Conservation (phyloP, 1,140 invertebrate genomes). For the Atta colombica region DNA sequence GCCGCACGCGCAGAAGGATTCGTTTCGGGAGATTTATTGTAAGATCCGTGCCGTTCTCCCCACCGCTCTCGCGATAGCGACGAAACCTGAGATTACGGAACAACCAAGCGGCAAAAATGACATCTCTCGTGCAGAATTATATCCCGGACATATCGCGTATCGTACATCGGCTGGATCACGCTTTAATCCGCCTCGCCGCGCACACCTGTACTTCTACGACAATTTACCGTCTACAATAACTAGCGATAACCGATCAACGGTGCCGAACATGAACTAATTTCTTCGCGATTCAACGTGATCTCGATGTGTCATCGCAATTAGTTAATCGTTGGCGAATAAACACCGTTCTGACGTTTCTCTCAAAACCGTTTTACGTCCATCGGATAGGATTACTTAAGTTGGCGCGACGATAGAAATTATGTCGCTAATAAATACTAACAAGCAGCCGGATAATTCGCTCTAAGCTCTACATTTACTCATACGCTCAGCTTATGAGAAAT, state of each 20-base stretch:
- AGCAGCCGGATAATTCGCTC: constrained; percentile 47
- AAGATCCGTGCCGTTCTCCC: constrained; percentile 28
- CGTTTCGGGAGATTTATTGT: constrained; percentile 59
- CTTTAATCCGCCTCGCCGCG: constrained; percentile 31
- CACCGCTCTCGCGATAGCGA: neutral
- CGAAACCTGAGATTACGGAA: constrained; percentile 32
- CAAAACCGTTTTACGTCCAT: constrained; percentile 43
- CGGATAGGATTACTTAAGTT: constrained; percentile 16
- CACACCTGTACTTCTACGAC: constrained; percentile 1
- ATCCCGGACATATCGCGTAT: constrained; percentile 5
- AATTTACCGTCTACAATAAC: constrained; percentile 50
- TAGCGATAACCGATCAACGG: constrained; percentile 26
- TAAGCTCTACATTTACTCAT: constrained; percentile 52
- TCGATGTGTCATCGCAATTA: constrained; percentile 23
- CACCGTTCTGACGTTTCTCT: constrained; percentile 25
- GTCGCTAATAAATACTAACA: constrained; percentile 47
- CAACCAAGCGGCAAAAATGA: constrained; percentile 18
- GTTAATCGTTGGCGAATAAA: constrained; percentile 31
- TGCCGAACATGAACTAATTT: constrained; percentile 5
- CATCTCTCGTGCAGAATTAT: constrained; percentile 16
- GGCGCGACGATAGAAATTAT: constrained; percentile 34
- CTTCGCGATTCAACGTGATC: constrained; percentile 3
- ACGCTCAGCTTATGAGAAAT: constrained; percentile 9
- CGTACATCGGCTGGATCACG: constrained; percentile 31
- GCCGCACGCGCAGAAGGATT: constrained; percentile 60